Evolutionary conservation across 1,140 invertebrate species (phyloP), one percentile per base, ranked within the genome.

Genomic region (Grapholita molesta): DNA sequence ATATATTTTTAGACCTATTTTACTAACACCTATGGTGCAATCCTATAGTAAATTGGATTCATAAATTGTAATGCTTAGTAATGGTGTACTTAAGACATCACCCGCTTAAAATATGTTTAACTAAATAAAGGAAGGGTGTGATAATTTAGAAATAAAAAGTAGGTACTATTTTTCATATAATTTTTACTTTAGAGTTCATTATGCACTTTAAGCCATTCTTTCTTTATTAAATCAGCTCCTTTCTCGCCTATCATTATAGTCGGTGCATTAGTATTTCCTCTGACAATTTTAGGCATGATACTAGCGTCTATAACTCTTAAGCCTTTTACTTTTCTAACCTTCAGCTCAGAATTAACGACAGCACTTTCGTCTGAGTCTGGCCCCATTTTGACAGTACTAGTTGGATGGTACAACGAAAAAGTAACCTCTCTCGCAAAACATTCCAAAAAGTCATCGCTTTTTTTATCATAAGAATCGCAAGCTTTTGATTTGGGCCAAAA

Each of bases 231-330:
- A 72, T 95, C 94, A 0, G 94, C 91, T 1, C 86, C 94, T 70
- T 94, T 95, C 71, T 96, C 95, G 0, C 92, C 95, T 15, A 96
- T 94, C 95, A 96, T 96, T 8, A 95, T 93, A 0, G 91, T 93
- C 0, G 95, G 94, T 0, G 94, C 95, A 72, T 95, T 95, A 0
- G 95, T 96, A 78, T 96, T 96, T 0, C 95, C 95, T 0, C 93
- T 94, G 0, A 94, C 84, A 24, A 96, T 94, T 1, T 83, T 92
- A 2, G 96, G 96, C 94, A 96, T 96, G 1, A 96, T 93, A 67
- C 95, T 96, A 1, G 94, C 94, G 75, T 96, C 96, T 3, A 95
- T 93, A 0, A 96, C 95, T 6, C 96, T 85, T 0, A 96, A 77
- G 0, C 92, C 84, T 0, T 79, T 67, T 0, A 96, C 77, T 0